Percentiles rank a stretch among this genome's conserved stretches.
These are phyloP conservation scores for Sus cebifrons DNA, from an alignment of 2,797 vertebrate species.

Conservation along the genomic window DNA sequence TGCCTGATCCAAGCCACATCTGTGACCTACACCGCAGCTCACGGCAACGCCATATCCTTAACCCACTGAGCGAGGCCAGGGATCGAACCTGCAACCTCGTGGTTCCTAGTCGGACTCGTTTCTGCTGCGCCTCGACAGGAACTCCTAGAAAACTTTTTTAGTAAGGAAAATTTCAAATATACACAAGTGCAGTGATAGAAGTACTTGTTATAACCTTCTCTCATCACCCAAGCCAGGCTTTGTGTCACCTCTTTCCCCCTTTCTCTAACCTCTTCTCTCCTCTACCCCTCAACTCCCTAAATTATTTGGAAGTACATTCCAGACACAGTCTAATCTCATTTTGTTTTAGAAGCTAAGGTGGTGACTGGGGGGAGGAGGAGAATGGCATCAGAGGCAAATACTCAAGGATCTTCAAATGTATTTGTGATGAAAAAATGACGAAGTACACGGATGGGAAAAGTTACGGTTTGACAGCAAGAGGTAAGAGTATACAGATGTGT, in stretches of 20 bases:
- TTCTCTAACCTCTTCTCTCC: background rate
- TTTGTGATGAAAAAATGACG: conserved; percentile 8
- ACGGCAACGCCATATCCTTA: too few relatives aligned
- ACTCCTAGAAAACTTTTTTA: background rate
- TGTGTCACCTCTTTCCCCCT: background rate
- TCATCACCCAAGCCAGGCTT: background rate
- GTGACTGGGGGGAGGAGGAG: background rate
- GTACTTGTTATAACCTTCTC: background rate
- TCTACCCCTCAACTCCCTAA: background rate
- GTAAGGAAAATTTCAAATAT: conserved; percentile 51
- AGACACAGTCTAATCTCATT: background rate
- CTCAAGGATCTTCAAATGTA: background rate
- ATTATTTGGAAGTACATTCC: conserved; percentile 25
- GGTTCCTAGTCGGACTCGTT: too few relatives aligned
- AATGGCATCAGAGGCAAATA: background rate
- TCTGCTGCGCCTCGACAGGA: too few relatives aligned
- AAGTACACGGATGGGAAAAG: background rate
- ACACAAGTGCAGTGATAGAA: background rate
- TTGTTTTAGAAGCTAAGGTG: conserved; percentile 20
- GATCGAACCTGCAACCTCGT: too few relatives aligned
- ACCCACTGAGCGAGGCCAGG: too few relatives aligned
- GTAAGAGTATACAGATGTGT: background rate
- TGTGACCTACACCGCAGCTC: too few relatives aligned
- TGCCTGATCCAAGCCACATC: too few relatives aligned
- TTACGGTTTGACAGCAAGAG: background rate